Base-by-base conservation (phyloP, 37 sponge, comb jelly and placozoan species). In the Eunapius fragilis region DNA sequence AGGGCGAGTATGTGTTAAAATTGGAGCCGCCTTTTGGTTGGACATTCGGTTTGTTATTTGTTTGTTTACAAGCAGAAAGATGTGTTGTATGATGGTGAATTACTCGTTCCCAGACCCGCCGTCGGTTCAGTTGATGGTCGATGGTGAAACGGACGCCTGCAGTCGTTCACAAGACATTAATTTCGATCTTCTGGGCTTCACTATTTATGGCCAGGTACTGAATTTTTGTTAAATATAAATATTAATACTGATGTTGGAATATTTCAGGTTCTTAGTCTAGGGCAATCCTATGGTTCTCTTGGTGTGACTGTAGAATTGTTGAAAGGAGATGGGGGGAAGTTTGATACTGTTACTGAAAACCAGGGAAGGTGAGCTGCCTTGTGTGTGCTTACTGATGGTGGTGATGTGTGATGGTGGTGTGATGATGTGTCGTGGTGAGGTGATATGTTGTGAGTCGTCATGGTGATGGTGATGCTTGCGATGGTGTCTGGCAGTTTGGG, bases 121-220 rank as follows among this genome's bases (percentile, higher is more conserved):
- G 33, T 88, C 92, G 34, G 89, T 98, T 3, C 19, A 69, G 13
- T 49, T 98, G 41, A 28, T 76, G 12, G 89, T 98, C n/a, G 94
- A 98, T 75, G 98, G 94, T 10, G 37, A 26, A 30, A 93, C 81
- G 33, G 98, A 98, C 69, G 81, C 69, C 38, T 98, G 98, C 81
- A 94, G 92, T 74, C 47, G 70, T 31, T 87, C 89, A 35, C 82
- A 92, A n/a, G 96, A 98, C 79, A 86, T 98, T 24, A 84, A 92
- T 76, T 98, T 98, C 82, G 78, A 85, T 22, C 96, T 95, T 75
- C 22, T 86, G 14, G 98, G 98, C 1, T 93, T 96, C 70, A 37
- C 96, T 14, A 76, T 95, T 0, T 69, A 48, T 75, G 98, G 98
- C 7, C 87, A 92, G 84, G 98, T 95, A 76, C 77, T 74, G 22